phyloP scores from a whole-genome alignment of 2,797 vertebrate species.

The Eremophila alpestris region DNA sequence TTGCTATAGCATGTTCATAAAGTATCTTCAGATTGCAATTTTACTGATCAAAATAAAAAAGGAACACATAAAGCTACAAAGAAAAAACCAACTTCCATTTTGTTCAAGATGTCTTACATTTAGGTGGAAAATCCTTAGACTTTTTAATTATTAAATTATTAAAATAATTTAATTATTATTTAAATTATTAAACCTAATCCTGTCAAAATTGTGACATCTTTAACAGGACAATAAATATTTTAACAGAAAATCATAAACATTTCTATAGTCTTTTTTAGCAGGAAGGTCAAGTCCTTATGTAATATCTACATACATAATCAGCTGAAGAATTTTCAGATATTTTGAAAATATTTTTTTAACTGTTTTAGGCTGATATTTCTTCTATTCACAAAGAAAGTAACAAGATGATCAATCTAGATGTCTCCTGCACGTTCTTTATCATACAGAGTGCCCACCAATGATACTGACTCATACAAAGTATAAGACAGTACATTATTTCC shows the following conservation, averaged over 20 bases:
- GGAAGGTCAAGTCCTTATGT: neutral
- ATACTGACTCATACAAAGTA: neutral
- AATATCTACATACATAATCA: neutral
- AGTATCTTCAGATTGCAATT: neutral
- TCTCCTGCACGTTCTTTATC: neutral
- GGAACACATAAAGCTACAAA: fast-evolving
- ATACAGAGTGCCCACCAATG: neutral
- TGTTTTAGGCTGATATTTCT: neutral
- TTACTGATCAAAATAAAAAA: neutral
- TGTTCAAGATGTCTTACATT: neutral
- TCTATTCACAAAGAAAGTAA: neutral
- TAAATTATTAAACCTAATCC: neutral
- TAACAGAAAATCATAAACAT: neutral
- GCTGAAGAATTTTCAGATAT: neutral
- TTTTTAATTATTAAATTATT: neutral
- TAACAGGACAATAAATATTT: neutral
- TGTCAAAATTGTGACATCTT: neutral
- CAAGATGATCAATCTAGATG: neutral
- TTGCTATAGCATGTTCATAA: neutral
- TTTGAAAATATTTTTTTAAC: neutral
- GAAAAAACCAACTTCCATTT: fast-evolving
- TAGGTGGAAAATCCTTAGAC: neutral
- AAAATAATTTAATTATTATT: too few species aligned
- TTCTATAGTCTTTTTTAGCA: neutral
- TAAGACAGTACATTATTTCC: neutral